Base-by-base conservation (phyloP, 1,140 invertebrate genomes). In the Pseudomyrmex gracilis region DNA sequence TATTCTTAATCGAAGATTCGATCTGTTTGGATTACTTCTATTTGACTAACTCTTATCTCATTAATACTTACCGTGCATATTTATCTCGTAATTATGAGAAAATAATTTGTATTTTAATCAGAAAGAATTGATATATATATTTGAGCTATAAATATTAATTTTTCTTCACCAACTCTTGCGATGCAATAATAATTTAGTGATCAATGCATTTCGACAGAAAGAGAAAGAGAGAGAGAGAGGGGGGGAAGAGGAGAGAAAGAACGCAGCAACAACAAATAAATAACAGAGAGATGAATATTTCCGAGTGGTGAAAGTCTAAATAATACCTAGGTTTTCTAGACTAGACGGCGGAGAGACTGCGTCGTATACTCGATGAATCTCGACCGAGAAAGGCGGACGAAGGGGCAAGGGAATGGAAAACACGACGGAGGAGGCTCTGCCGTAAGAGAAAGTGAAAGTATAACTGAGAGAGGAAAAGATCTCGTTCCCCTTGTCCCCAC, bases 321-420 rank as follows among this genome's bases (percentile, higher is more conserved):
- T 89, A 87, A 89, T 85, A 86, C 84, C 70, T 84, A 71, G 87
- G 60, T 83, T 34, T 34, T 80, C 73, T 83, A 78, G 87, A 34
- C 87, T 90, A 90, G 88, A 90, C 88, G 64, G 22, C 66, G 83
- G 34, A 83, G 87, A 90, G 88, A 90, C 88, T 90, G 88, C 88
- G 85, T 89, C 88, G 84, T 76, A 76, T 34, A 84, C 71, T 73
- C 86, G 80, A 73, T 88, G 87, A 88, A 88, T 88, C 87, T 87
- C 74, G 66, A 55, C 34, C 68, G 53, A 82, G 45, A n/a, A 17
- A 51, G 55, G 53, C 83, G 51, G 73, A 47, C 47, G 68, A 61
- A 77, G 24, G 20, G 45, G 47, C 45, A 49, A 60, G 64, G 47
- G 70, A 73, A 85, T 71, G 77, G 85, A 85, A 87, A 85, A 88